Evolutionary conservation across 64 coral and sea anemone genomes (phyloP), one percentile per base, ranked within the genome.

Genomic region (Stichodactyla helianthus): DNA sequence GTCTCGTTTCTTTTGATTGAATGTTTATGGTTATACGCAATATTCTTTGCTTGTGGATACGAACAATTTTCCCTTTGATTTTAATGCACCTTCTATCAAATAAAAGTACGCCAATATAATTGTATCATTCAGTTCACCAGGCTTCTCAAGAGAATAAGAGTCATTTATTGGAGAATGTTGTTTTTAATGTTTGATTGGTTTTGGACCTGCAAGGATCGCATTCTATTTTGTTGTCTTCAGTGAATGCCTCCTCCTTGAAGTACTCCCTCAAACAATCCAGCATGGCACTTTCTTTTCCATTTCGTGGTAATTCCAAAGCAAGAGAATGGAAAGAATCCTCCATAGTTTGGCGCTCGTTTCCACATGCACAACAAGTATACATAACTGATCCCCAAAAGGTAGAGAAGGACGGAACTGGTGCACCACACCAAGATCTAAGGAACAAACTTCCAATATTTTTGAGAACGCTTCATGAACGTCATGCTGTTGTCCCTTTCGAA

Each of bases 171-270:
- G 7, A 44, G 25, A 22, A 26, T 77, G 28, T 77, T 77, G 6
- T 71, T 71, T 71, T 10, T 12, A 71, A 71, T 8, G 10, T 81
- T 51, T 81, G 78, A 4, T 81, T 81, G 19, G 78, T 81, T 54
- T 81, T 81, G 6, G 50, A 27, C 51, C 7, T 11, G 15, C 78
- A 81, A 13, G 15, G 9, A 5, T 18, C 18, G 12, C 78, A 81
- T 81, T 81, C 15, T 0, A 81, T 11, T 54, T 53, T 16, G 12
- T 81, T 81, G 0, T 81, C 78, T 51, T 4, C 52, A 1, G 52
- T 81, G 1, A 81, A 81, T 53, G 78, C 78, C 4, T 81, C 78
- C 52, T 81, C 78, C 78, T 81, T 81, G 52, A 81, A 81, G 15
- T 52, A 81, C 26, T 81, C 78, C 9, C 17, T 81, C 51, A 81